Base-by-base conservation (phyloP, 2,113 vertebrate species). In the Lophura nycthemera region DNA sequence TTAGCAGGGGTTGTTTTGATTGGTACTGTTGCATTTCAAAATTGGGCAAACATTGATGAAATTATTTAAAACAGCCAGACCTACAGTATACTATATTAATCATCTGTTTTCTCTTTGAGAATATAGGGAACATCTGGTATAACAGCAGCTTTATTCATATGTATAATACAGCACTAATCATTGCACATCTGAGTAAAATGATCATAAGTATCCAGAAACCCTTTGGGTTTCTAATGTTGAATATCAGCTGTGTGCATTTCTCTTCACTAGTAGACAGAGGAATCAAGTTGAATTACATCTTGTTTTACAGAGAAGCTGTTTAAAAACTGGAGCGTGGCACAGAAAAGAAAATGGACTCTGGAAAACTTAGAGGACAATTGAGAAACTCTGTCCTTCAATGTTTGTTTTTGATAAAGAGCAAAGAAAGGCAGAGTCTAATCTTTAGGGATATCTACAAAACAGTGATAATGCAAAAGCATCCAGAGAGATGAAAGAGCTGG, bases 401-500 rank as follows among this genome's bases (percentile, higher is more conserved):
- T 14, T 67, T 90, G 56, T 81, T 63, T 89, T 85, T 81, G 15
- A 66, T 86, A 60, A 90, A 83, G 40, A 74, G 45, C 72, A 25
- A 5, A 50, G 50, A 83, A 93, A 88, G 36, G 42, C 36, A 38
- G 45, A 90, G 19, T 67, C 76, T 32, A 64, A 13, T 59, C 34
- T 74, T 89, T 60, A 90, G 74, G 34, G 19, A 11, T 54, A 70
- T 71, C 83, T 93, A 83, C 40, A 92, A 82, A 45, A 47, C 81
- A 83, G 82, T 36, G 22, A 21, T 70, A 84, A 85, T 63, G 60
- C 77, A 47, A 71, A 77, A 77, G 60, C 17, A 86, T 70, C 90
- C 50, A 70, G 91, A 91, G 57, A 91, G 70, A 94, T 88, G 47
- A 83, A 93, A 90, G 73, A 71, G 56, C 79, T 94, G 50, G 50